A percentile compares a stretch with the other conserved stretches of the same genome.
These are phyloP conservation scores for Nycticryphes semicollaris DNA, from an alignment of 2,113 vertebrate species.

Conservation along the genomic window DNA sequence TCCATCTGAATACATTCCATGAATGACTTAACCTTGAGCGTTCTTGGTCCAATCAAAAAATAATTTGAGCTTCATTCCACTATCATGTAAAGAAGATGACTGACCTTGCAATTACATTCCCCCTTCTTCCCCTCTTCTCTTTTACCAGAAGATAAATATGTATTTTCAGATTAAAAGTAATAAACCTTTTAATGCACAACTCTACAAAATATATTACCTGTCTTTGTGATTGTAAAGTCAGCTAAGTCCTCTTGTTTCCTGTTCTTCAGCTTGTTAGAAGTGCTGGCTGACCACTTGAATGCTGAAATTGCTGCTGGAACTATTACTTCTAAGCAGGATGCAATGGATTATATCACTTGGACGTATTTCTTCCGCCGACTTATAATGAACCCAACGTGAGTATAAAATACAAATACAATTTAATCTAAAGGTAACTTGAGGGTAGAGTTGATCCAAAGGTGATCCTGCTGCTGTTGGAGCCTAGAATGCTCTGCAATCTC, in stretches of 20 bases:
- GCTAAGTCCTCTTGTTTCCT: slow-evolving; percentile 18
- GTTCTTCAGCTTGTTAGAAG: slow-evolving; percentile 85
- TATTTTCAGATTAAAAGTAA: slow-evolving; percentile 47
- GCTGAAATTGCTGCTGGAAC: slow-evolving; percentile 95
- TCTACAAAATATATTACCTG: slow-evolving; percentile 13
- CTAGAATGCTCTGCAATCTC: neutral
- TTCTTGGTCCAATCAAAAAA: slow-evolving; percentile 39
- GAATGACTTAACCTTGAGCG: neutral
- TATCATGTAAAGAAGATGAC: slow-evolving; percentile 25
- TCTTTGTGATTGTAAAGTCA: slow-evolving; percentile 16
- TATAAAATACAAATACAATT: neutral
- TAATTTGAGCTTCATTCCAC: slow-evolving; percentile 26
- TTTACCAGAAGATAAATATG: neutral
- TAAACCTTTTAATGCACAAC: slow-evolving; percentile 23
- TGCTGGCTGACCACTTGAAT: slow-evolving; percentile 95
- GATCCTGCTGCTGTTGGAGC: neutral
- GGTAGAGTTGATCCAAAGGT: neutral
- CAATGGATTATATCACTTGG: slow-evolving; percentile 99
- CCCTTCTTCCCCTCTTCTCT: neutral
- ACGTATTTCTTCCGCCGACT: slow-evolving; percentile 97
- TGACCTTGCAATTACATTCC: slow-evolving; percentile 28
- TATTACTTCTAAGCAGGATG: slow-evolving; percentile 94
- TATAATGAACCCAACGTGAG: slow-evolving; percentile 97
- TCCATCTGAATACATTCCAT: slow-evolving; percentile 20
- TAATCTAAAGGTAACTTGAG: neutral